phyloP scores from a whole-genome alignment of 2,113 vertebrate species.

The Rynchops niger region DNA sequence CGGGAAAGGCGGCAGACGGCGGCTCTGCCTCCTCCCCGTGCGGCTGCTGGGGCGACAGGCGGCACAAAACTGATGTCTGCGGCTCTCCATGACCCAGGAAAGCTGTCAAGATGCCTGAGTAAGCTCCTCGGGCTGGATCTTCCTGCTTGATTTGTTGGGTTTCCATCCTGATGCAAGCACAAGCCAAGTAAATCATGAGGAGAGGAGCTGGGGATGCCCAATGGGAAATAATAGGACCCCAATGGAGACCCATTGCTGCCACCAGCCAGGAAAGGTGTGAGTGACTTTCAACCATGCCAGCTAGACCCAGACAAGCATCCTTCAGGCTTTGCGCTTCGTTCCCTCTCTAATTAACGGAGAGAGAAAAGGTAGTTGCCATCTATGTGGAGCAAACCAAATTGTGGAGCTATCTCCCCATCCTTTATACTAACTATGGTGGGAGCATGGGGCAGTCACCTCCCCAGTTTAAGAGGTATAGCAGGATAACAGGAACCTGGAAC shows the following conservation, averaged over 20 bases:
- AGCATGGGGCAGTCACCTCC: background rate
- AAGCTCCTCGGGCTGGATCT: background rate
- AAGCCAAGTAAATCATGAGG: background rate
- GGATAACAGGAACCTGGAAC: too few relatives aligned
- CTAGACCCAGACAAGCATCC: background rate
- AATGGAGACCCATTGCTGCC: background rate
- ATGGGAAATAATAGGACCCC: background rate
- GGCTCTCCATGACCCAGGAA: background rate
- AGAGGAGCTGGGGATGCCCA: background rate
- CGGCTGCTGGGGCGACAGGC: background rate
- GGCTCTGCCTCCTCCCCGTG: background rate
- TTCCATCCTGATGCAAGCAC: background rate
- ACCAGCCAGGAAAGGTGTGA: background rate
- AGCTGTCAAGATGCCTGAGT: background rate
- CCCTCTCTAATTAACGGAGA: background rate
- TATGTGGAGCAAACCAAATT: background rate
- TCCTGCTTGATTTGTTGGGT: background rate
- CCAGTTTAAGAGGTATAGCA: background rate
- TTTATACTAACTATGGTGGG: background rate
- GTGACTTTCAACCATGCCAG: background rate
- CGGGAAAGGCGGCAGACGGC: background rate
- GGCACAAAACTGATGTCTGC: rapidly evolving
- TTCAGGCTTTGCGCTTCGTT: background rate
- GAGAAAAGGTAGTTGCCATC: background rate
- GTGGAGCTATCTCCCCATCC: background rate